Conservation (phyloP, 2,113 vertebrate genomes). For the Campylomormyrus numenius region DNA sequence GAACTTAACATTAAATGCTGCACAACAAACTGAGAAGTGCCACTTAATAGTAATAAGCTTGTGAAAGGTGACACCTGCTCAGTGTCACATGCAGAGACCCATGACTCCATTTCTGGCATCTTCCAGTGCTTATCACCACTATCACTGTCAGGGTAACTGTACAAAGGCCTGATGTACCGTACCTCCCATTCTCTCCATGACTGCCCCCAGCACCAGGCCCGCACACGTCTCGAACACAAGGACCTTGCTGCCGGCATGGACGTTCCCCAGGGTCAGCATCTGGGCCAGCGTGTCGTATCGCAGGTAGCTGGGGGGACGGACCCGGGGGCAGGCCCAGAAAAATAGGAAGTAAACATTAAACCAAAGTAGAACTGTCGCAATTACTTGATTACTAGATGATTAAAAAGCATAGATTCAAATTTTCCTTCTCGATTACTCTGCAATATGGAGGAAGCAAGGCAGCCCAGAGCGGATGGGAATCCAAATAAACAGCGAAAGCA, state of each 20-base stretch:
- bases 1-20: too few relatives aligned
- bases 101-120: neutral
- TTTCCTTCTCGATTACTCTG: neutral
- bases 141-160: neutral
- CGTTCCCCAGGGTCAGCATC: conserved; percentile 84
- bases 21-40: too few relatives aligned
- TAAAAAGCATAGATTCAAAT: neutral
- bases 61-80: neutral
- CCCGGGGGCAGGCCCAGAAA: neutral
- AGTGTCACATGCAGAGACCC: neutral
- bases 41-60: too few relatives aligned
- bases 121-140: neutral
- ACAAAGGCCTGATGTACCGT: conserved; percentile 49
- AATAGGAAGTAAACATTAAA: neutral
- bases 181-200: conserved; percentile 98
- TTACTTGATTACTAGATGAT: neutral
- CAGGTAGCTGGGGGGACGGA: conserved; percentile 68
- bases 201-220: conserved; percentile 81
- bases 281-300: conserved; percentile 88
- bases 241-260: conserved; percentile 87
- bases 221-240: conserved; percentile 90
- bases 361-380: neutral
- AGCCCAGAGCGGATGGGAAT: neutral
- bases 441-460: neutral
- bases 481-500: neutral